Base-by-base conservation (phyloP, 1,140 invertebrate genomes). In the Cotesia chilonis region DNA sequence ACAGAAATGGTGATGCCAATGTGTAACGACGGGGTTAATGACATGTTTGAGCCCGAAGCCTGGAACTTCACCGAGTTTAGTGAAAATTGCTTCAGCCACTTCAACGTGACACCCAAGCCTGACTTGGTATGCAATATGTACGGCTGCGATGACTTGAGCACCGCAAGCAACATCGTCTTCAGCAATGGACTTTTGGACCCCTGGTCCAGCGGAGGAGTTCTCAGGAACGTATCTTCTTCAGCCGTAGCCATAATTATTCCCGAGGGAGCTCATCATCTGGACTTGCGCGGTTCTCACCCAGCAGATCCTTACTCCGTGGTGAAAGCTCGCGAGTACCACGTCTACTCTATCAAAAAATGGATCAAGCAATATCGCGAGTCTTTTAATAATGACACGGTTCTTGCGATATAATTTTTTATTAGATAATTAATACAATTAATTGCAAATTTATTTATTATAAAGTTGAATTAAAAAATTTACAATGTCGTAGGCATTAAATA, bases 1-100 rank as follows among this genome's bases (percentile, higher is more conserved):
- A 97, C 96, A 36, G 97, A 99, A 86, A 97, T 99, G 93, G 92
- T 98, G 57, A 96, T 98, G 93, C 96, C 96, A 0, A 92, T 95
- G 86, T 98, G 97, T 84, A 87, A 90, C 4, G 91, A 92, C 77
- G 93, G 94, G 12, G 80, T 87, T 9, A 88, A 91, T 36, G 95
- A 95, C 76, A 96, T 99, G 92, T 98, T 97, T 84, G 93, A 95
- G 79, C 87, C 90, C 2, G 74, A 78, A 0, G 69, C 87, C 0
- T 98, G 96, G 95, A 89, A 97, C 86, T 90, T 94, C 41, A 89
- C 90, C 6, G 76, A 85, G 20, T 93, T 88, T 76, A 84, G 90
- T 0, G 87, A 91, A 2, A 81, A 88, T 1, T 98, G 96, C 82
- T 88, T 90, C 54, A 88, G 91, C 75, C 90, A 90, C 76, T 98